phyloP scores from a whole-genome alignment of 1,140 invertebrate genomes.

The Neodiprion pinetum region DNA sequence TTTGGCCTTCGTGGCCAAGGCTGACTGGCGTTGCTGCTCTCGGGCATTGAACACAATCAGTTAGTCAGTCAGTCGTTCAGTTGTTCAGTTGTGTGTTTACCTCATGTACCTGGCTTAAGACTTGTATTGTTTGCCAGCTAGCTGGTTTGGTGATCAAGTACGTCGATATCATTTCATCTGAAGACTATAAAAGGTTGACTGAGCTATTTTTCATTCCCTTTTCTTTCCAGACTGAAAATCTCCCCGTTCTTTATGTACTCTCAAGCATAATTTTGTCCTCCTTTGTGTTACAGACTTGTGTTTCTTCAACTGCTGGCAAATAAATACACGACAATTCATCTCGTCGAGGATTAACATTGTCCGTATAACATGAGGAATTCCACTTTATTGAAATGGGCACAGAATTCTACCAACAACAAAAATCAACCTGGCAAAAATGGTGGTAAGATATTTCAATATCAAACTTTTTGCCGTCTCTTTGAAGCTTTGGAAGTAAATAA shows the following conservation, averaged over 20 bases:
- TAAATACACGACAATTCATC: background rate
- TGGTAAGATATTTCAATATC: slow-evolving; percentile 32
- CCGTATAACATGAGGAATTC: slow-evolving; percentile 64
- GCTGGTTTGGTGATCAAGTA: no score
- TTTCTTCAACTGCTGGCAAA: background rate
- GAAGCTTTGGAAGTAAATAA: background rate
- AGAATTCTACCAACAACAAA: slow-evolving; percentile 65
- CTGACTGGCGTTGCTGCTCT: slow-evolving; percentile 24
- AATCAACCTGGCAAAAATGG: slow-evolving; percentile 59
- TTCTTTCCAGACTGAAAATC: no score
- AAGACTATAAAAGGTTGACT: background rate
- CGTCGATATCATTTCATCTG: background rate
- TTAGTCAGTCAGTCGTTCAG: background rate
- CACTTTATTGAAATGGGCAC: slow-evolving; percentile 67
- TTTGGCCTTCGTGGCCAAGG: slow-evolving; percentile 48
- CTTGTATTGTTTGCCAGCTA: no score
- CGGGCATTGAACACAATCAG: slow-evolving; percentile 5
- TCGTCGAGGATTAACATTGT: background rate
- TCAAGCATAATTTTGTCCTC: no score
- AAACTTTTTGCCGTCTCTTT: background rate
- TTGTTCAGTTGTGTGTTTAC: background rate
- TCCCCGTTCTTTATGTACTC: no score
- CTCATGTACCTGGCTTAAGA: no score
- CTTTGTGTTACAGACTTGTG: background rate
- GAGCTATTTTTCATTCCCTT: background rate